Conservation (phyloP, 1,140 invertebrate genomes). For the Drosophila funebris region DNA sequence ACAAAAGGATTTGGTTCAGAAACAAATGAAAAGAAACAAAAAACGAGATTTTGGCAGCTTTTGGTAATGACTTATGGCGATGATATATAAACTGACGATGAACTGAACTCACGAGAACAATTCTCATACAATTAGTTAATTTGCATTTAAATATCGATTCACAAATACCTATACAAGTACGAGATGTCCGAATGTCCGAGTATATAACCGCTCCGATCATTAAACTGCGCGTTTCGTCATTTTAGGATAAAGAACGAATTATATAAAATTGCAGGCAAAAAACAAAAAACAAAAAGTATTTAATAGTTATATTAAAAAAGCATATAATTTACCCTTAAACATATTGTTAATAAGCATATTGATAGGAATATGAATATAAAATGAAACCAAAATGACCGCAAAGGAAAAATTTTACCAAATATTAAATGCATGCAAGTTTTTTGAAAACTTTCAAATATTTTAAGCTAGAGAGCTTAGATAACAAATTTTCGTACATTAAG, state of each 20-base stretch:
- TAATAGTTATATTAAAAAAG: not conserved
- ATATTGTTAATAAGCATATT: not conserved
- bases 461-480: slow-evolving; percentile 27
- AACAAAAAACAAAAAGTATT: not conserved
- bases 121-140: slow-evolving; percentile 44
- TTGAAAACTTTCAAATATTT: slow-evolving; percentile 57
- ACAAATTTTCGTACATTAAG: slow-evolving; percentile 7
- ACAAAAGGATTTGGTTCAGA: too few relatives aligned
- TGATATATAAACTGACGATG: not conserved
- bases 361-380: not conserved
- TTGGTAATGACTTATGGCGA: not conserved
- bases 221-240: too few relatives aligned
- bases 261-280: not conserved
- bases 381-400: slow-evolving; percentile 58
- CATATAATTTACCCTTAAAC: not conserved
- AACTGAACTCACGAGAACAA: slow-evolving; percentile 48
- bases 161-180: slow-evolving; percentile 11
- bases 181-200: not conserved
- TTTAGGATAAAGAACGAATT: not conserved
- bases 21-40: too few relatives aligned
- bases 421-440: slow-evolving; percentile 53
- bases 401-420: slow-evolving; percentile 61
- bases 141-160: slow-evolving; percentile 61
- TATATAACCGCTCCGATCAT: not conserved
- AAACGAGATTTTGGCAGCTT: not conserved